Percentiles rank a stretch among this genome's conserved stretches.
Conservation (phyloP, 2,888 invertebrate species). For the Nebria brevicollis region DNA sequence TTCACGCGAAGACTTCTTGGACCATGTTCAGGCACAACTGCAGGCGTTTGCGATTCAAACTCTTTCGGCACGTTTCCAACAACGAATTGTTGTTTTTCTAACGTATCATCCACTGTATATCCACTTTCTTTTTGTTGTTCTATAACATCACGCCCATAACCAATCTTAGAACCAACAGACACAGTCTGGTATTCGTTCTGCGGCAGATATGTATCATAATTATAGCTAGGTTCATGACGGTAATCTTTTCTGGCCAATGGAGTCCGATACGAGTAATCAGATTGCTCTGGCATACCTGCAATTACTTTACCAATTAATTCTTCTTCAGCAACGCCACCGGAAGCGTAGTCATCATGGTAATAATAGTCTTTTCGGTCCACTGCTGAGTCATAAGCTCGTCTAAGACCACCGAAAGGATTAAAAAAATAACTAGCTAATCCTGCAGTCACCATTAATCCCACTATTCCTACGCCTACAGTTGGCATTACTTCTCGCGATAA, state of each 20-base stretch:
- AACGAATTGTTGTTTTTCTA: slow-evolving; percentile 67
- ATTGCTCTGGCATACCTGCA: slow-evolving; percentile 66
- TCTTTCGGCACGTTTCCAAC: slow-evolving; percentile 75
- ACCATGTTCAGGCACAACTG: slow-evolving; percentile 73
- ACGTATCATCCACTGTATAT: slow-evolving; percentile 59
- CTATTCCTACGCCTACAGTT: slow-evolving; percentile 79
- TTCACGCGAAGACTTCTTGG: slow-evolving; percentile 62
- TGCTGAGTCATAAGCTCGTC: slow-evolving; percentile 71
- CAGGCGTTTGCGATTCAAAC: slow-evolving; percentile 64
- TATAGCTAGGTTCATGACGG: slow-evolving; percentile 38
- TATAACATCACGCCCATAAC: slow-evolving; percentile 63
- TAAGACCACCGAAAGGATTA: slow-evolving; percentile 76
- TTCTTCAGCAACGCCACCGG: slow-evolving; percentile 78
- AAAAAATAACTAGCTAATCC: slow-evolving; percentile 81
- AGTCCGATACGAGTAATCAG: slow-evolving; percentile 47
- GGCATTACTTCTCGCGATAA: slow-evolving; percentile 84
- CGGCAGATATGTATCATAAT: slow-evolving; percentile 27
- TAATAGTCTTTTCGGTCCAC: slow-evolving; percentile 74
- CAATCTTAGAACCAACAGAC: slow-evolving; percentile 59
- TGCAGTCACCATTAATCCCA: slow-evolving; percentile 78
- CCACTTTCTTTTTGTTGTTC: slow-evolving; percentile 59
- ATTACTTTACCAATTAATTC: slow-evolving; percentile 80
- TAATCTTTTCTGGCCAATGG: slow-evolving; percentile 35
- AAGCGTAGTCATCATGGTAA: slow-evolving; percentile 74
- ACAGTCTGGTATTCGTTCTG: slow-evolving; percentile 55